A percentile compares a stretch with the other conserved stretches of the same genome.
Conservation (phyloP, 2,113 vertebrate genomes). For the Brachionichthys hirsutus region DNA sequence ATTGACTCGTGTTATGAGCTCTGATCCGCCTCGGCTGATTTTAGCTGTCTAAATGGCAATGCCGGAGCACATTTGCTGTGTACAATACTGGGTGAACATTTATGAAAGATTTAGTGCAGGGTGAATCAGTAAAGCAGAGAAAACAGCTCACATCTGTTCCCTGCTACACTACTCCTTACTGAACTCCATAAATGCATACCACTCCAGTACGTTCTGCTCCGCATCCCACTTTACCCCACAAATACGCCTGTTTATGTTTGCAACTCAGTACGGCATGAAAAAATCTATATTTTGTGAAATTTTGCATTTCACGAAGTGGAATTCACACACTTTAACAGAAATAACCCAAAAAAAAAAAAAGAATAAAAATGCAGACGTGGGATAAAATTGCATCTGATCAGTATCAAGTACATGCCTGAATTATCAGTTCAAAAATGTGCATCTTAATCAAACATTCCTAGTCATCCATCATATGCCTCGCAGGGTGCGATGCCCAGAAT, state of each 20-base stretch:
- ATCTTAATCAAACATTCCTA: not conserved
- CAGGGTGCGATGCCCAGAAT: not conserved
- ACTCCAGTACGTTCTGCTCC: slow-evolving; percentile 1
- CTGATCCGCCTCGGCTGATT: slow-evolving; percentile 18
- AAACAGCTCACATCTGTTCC: slow-evolving; percentile 36
- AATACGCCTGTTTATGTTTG: too few species aligned
- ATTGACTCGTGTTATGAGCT: slow-evolving; percentile 42
- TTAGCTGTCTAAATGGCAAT: slow-evolving; percentile 44
- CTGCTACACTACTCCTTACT: slow-evolving; percentile 1
- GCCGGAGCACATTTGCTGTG: slow-evolving; percentile 42
- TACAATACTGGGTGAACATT: slow-evolving; percentile 59
- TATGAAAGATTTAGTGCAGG: slow-evolving; percentile 70
- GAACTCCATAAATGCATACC: slow-evolving; percentile 1
- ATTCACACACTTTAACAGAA: too few species aligned
- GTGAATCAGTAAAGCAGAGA: slow-evolving; percentile 36
- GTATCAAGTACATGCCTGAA: not conserved
- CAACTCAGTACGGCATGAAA: too few species aligned
- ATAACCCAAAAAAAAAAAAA: too few species aligned
- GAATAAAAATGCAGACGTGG: not conserved
- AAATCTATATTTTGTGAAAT: too few species aligned
- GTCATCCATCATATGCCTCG: slow-evolving; percentile 8
- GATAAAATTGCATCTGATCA: slow-evolving; percentile 4
- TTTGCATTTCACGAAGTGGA: too few species aligned
- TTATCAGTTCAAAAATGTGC: slow-evolving; percentile 8
- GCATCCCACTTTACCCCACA: not conserved